Conservation (phyloP, 2,888 invertebrate species). For the Drosophila tanythrix region DNA sequence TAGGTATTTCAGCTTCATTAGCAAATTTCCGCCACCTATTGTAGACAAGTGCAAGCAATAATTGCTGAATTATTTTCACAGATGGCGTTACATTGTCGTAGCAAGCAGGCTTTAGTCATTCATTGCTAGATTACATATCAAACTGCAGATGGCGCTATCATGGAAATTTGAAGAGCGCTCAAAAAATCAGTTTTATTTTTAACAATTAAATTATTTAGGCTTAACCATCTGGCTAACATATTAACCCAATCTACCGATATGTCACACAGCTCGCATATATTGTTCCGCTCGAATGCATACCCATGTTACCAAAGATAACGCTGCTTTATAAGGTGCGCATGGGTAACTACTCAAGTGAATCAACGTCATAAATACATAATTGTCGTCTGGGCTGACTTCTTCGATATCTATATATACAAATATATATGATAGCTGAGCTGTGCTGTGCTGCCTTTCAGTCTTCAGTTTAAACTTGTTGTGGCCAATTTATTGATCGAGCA, state of each 20-base stretch:
- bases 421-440: constrained; percentile 13
- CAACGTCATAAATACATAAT: constrained; percentile 63
- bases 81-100: not conserved
- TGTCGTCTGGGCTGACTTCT: constrained; percentile 35
- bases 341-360: constrained; percentile 58
- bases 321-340: constrained; percentile 43
- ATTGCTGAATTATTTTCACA: not conserved
- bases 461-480: constrained; percentile 11
- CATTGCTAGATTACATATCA: accelerated
- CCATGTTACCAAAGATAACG: constrained; percentile 24
- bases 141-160: constrained; percentile 26
- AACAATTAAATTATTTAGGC: not conserved
- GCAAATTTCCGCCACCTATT: not conserved
- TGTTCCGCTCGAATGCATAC: constrained; percentile 32
- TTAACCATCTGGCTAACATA: constrained; percentile 10
- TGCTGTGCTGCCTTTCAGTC: constrained; percentile 19
- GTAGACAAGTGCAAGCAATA: not conserved
- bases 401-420: not conserved
- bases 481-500: constrained; percentile 28
- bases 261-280: constrained; percentile 1
- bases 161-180: not conserved
- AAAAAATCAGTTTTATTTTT: not conserved
- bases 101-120: not conserved
- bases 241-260: not conserved
- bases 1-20: not conserved